Base-by-base conservation (phyloP, 2,888 invertebrate species). In the Nephrotoma flavescens region DNA sequence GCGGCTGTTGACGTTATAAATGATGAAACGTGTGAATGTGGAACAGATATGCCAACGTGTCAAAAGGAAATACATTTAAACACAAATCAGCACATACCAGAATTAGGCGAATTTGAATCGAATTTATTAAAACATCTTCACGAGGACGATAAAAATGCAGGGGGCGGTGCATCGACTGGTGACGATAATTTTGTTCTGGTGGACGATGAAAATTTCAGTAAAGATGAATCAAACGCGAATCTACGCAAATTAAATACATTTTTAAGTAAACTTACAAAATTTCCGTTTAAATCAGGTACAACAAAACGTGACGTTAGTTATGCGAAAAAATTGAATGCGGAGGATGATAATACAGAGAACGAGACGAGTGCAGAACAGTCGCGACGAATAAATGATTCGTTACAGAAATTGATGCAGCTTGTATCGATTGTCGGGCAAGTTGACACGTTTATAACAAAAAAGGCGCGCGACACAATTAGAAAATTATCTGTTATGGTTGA, bases 341-440 rank as follows among this genome's bases (percentile, higher is more conserved):
- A 57, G 42, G 87, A 87, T 42, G 87, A 87, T 42, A 85, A 84
- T 12, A 4, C 86, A 0, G 87, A 87, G n/a, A 87, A 85, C 44
- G 87, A 87, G 52, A 47, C 87, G 11, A 87, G 87, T 44, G 87
- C 90, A 52, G 90, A 92, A 71, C 90, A 90, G 87, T 89, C 91
- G 0, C 91, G 92, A 88, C 89, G 90, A 87, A 89, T 92, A 42
- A 92, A 92, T 87, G 91, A 90, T 42, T 91, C 91, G 88, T 92
- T 93, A 87, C 92, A 93, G 87, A 91, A 90, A 88, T 91, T 93
- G 90, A 91, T 93, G 86, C 92, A 92, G 88, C 89, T 93, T 71
- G 92, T 93, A 2, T 92, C 92, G 87, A 91, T 93, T 87, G 89
- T 93, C 86, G 93, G 92, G 3, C 92, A 93, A 89, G 90, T 93